phyloP scores from a whole-genome alignment of 2,113 vertebrate species.

The Ceyx margarethae region DNA sequence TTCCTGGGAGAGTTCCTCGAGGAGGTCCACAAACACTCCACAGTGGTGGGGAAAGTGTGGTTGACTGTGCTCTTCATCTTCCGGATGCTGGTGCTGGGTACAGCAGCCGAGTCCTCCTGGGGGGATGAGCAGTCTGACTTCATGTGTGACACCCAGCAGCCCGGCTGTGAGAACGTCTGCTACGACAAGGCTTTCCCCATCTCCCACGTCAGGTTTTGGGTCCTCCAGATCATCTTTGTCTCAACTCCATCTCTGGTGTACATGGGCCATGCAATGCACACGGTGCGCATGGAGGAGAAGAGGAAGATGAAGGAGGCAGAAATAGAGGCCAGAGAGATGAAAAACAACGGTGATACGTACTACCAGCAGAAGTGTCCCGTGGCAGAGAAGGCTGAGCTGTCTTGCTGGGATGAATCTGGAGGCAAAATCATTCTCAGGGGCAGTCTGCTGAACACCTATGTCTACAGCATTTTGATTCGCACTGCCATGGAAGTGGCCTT shows the following conservation, averaged over 20 bases:
- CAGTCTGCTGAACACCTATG: constrained; percentile 87
- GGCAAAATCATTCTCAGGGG: constrained; percentile 82
- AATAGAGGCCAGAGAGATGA: constrained; percentile 60
- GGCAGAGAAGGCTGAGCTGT: constrained; percentile 72
- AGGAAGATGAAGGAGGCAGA: constrained; percentile 72
- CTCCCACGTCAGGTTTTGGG: constrained; percentile 96
- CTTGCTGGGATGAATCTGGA: constrained; percentile 68
- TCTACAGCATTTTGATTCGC: constrained; percentile 92
- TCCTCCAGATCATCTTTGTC: constrained; percentile 96
- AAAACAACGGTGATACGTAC: not conserved
- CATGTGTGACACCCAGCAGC: constrained; percentile 90
- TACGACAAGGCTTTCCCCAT: constrained; percentile 97
- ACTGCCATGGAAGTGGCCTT: constrained; percentile 92
- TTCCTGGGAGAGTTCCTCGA: constrained; percentile 95
- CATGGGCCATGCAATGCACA: constrained; percentile 94
- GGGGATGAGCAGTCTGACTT: constrained; percentile 96
- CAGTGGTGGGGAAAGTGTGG: constrained; percentile 96
- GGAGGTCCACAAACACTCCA: constrained; percentile 97
- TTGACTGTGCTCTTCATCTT: constrained; percentile 96
- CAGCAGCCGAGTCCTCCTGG: constrained; percentile 95
- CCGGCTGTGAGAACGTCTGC: constrained; percentile 94
- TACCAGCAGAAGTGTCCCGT: constrained; percentile 70
- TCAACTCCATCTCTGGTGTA: constrained; percentile 95
- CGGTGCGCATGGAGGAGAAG: constrained; percentile 88
- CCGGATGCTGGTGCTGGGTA: constrained; percentile 95